phyloP scores from a whole-genome alignment of 2,888 invertebrate genomes.

The Ormyrus rosae region DNA sequence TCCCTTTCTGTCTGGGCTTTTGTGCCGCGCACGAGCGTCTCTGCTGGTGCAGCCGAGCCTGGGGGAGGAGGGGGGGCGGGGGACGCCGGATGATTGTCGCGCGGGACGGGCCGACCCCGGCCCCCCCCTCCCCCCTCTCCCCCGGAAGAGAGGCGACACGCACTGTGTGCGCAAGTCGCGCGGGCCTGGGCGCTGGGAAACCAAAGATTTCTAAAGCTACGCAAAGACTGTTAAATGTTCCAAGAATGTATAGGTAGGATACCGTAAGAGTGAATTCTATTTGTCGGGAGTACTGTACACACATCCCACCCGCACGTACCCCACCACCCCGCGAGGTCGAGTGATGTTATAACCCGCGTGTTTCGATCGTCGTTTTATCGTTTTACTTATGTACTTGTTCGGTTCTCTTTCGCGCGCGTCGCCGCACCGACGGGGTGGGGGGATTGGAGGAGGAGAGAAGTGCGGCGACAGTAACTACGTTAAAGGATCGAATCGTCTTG shows the following conservation, averaged over 20 bases:
- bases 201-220: constrained; percentile 61
- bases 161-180: too few relatives aligned
- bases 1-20: constrained; percentile 32
- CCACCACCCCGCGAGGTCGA: not conserved
- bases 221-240: constrained; percentile 70
- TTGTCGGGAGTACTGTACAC: constrained; percentile 42
- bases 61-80: constrained; percentile 5
- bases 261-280: constrained; percentile 59
- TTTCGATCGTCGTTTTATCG: not conserved
- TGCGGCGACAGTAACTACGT: constrained; percentile 8
- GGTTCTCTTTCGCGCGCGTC: not conserved
- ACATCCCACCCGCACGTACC: not conserved
- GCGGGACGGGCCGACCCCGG: not conserved
- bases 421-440: not conserved
- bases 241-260: constrained; percentile 65
- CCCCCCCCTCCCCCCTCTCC: too few relatives aligned
- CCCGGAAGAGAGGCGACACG: constrained; percentile 1
- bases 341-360: not conserved
- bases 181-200: constrained; percentile 17
- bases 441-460: not conserved
- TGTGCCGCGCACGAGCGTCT: constrained; percentile 3
- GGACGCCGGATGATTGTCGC: constrained; percentile 20
- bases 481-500: constrained; percentile 14
- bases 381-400: constrained; percentile 6
- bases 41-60: not conserved